Percentiles rank a stretch among this genome's conserved stretches.
phyloP scores from a whole-genome alignment of 1,140 invertebrate genomes.

The Bombyx mandarina region DNA sequence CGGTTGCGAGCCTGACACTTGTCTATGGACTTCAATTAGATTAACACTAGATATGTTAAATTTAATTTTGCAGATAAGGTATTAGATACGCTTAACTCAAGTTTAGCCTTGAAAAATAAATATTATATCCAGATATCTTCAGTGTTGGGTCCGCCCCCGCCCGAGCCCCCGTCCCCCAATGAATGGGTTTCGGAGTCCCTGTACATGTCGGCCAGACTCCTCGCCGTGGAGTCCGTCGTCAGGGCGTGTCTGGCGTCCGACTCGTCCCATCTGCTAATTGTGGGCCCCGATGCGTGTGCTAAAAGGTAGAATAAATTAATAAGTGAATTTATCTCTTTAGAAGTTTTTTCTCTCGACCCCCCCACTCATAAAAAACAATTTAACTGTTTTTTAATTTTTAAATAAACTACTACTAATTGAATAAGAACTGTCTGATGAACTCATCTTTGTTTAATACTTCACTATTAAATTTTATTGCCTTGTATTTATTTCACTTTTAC shows the following conservation, averaged over 20 bases:
- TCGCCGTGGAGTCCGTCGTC: conserved; percentile 12
- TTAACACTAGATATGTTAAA: too few species aligned
- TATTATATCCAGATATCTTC: conserved; percentile 18
- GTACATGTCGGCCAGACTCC: conserved; percentile 20
- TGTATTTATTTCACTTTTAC: too few species aligned
- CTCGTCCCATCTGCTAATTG: conserved; percentile 19
- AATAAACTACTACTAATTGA: too few species aligned
- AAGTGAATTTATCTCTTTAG: neutral
- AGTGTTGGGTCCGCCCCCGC: conserved; percentile 14
- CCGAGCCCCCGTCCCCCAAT: neutral
- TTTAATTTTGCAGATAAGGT: neutral
- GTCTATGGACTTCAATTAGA: too few species aligned
- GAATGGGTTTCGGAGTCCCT: conserved; percentile 21
- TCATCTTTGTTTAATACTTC: too few species aligned
- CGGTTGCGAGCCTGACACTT: too few species aligned
- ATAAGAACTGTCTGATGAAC: too few species aligned
- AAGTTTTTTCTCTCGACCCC: neutral
- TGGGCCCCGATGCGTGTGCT: conserved; percentile 32
- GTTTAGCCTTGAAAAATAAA: neutral
- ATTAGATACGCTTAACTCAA: neutral
- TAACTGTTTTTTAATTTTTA: too few species aligned
- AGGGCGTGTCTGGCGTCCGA: conserved; percentile 13
- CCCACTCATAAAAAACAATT: too few species aligned
- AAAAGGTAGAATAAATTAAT: conserved; percentile 26
- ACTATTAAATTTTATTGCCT: too few species aligned